These are phyloP conservation scores for Acleris sparsana DNA, from an alignment of 2,888 invertebrate species.

Conservation along the genomic window DNA sequence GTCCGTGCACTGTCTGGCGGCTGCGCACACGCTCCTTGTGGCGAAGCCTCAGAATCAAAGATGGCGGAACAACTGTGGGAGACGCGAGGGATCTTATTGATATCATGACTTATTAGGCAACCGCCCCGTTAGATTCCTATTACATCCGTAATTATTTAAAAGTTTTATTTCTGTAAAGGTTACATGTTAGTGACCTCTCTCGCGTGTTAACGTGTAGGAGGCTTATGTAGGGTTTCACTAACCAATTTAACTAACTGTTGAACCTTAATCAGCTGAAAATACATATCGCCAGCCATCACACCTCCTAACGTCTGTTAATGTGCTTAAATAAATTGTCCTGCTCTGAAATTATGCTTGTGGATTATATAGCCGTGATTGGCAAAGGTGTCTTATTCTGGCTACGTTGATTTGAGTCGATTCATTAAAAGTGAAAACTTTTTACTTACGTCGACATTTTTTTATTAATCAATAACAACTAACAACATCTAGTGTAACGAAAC, in stretches of 20 bases:
- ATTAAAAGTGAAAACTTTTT: background rate
- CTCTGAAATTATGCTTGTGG: no score
- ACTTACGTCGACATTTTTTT: no score
- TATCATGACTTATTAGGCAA: constrained; percentile 44
- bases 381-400: background rate
- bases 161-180: constrained; percentile 7
- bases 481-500: no score
- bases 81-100: constrained; percentile 41
- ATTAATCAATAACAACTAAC: no score
- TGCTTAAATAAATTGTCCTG: no score
- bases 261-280: no score
- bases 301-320: no score
- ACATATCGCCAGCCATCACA: no score
- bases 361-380: background rate
- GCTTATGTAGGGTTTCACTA: no score
- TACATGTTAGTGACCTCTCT: constrained; percentile 1
- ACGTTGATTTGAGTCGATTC: background rate
- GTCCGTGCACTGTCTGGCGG: constrained; percentile 22
- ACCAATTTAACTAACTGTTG: no score
- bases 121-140: constrained; percentile 39
- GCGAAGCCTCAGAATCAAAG: constrained; percentile 20
- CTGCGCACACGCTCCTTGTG: constrained; percentile 26
- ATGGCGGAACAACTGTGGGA: constrained; percentile 57
- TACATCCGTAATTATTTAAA: constrained; percentile 16
- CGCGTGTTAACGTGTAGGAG: background rate